Evolutionary conservation across 1,140 invertebrate genomes (phyloP).

Genomic region (Galendromus occidentalis): DNA sequence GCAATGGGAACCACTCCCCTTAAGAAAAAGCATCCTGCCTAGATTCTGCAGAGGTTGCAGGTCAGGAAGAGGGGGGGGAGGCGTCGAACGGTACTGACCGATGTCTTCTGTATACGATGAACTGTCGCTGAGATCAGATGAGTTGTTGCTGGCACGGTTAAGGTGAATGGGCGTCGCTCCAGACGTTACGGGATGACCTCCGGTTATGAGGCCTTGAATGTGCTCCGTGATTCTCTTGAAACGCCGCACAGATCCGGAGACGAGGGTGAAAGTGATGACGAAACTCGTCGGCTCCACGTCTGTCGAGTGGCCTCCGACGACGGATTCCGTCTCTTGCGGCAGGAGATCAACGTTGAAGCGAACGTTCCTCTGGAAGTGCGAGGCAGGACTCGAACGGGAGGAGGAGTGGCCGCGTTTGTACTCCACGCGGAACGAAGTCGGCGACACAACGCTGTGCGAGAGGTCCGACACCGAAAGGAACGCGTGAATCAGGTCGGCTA

Average conservation of each 20-base stretch:
- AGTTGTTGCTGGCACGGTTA: constrained; percentile 8
- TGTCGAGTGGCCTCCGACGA: not conserved
- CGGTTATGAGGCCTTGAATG: constrained; percentile 69
- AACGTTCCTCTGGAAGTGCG: constrained; percentile 86
- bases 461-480: constrained; percentile 93
- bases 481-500: constrained; percentile 87
- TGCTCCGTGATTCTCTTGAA: constrained; percentile 90
- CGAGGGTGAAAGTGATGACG: constrained; percentile 82
- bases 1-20: not conserved
- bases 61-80: not conserved
- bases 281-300: constrained; percentile 52
- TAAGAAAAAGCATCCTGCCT: not conserved
- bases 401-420: constrained; percentile 81
- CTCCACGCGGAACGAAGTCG: constrained; percentile 92
- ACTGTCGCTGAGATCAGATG: constrained; percentile 6
- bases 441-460: constrained; percentile 91
- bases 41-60: not conserved
- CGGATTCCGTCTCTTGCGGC: constrained; percentile 5
- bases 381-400: constrained; percentile 26
- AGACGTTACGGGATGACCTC: constrained; percentile 40
- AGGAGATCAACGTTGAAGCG: constrained; percentile 61
- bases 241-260: constrained; percentile 80
- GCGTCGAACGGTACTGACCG: not conserved
- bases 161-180: not conserved
- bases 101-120: constrained; percentile 7